A percentile compares a stretch with the other conserved stretches of the same genome.
These are phyloP conservation scores for Bradypus variegatus DNA, from an alignment of 2,797 vertebrate species.

Conservation along the genomic window DNA sequence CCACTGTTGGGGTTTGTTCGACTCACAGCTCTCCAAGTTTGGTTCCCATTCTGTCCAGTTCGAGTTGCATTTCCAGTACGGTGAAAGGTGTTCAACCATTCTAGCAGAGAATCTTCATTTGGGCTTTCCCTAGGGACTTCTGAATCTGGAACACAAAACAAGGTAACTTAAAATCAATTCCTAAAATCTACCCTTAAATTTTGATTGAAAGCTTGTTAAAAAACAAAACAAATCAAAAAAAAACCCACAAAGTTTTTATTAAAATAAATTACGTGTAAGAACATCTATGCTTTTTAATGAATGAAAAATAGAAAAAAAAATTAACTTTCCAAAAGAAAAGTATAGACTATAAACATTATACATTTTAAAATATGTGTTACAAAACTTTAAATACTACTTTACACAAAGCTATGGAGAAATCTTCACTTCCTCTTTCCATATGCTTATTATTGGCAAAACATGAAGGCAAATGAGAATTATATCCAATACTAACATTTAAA, in stretches of 20 bases:
- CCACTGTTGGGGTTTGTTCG: conserved; percentile 92
- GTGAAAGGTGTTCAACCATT: conserved; percentile 91
- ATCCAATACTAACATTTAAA: not conserved
- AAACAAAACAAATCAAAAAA: not conserved
- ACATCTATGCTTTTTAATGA: conserved; percentile 23
- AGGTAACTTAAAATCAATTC: conserved; percentile 38
- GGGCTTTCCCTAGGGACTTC: conserved; percentile 81
- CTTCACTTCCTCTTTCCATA: not conserved
- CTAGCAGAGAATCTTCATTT: conserved; percentile 87
- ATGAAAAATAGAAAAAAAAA: not conserved
- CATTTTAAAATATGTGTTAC: not conserved
- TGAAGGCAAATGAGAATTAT: conserved; percentile 20
- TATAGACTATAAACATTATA: not conserved
- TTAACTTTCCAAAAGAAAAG: conserved; percentile 34
- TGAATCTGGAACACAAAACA: conserved; percentile 76
- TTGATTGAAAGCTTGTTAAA: conserved; percentile 18
- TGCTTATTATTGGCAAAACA: not conserved
- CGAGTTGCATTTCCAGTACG: conserved; percentile 91
- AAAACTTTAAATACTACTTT: conserved; percentile 8
- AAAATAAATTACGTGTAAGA: conserved; percentile 20
- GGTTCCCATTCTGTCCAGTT: conserved; percentile 94
- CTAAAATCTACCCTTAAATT: conserved; percentile 15
- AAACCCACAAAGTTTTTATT: not conserved
- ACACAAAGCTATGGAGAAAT: conserved; percentile 14
- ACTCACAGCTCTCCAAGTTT: conserved; percentile 95